Base-by-base conservation (phyloP, 2,888 invertebrate genomes). In the Cerceris ruficornis region DNA sequence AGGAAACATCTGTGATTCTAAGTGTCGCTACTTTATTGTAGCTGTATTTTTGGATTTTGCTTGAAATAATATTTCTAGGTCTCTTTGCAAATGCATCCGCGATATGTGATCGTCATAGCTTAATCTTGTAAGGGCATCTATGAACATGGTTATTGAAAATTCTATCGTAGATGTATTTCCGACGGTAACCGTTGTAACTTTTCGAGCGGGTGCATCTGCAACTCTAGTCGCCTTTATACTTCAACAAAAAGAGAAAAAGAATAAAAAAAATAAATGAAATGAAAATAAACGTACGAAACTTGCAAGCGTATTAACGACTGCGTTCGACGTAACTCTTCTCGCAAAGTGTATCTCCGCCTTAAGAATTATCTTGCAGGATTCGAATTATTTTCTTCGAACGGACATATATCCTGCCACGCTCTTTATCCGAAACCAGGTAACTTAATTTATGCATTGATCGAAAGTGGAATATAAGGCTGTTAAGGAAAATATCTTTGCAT, bases 391-490 rank as follows among this genome's bases (percentile, higher is more conserved):
- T 68, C 67, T 62, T 59, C 17, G 70, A 70, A 70, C 14, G 76
- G 76, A 70, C 77, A 60, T 52, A 46, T 76, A 70, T 76, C 77
- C 77, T 76, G 77, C 70, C 17, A 69, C 54, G 74, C 55, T 74
- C 68, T 76, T 76, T 58, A 76, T 76, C 76, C 69, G 55, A 77
- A 62, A 67, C 15, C 79, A 83, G 68, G 61, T 85, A 80, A 84
- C 62, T 78, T 83, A 83, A 85, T 75, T 83, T 85, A 85, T 85
- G 83, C 83, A 85, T 85, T 74, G 77, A 85, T 82, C 82, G 83
- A 85, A 78, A 83, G 78, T 81, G 85, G 85, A 85, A 83, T 85
- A 83, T 85, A 85, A 85, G 85, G 81, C 85, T 85, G 85, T 85
- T 85, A 81, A 79, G 58, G 78, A 85, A 81, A 77, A 77, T 43